These are phyloP conservation scores for Dermolepida albohirtum DNA, from an alignment of 2,888 invertebrate genomes.

Conservation along the genomic window DNA sequence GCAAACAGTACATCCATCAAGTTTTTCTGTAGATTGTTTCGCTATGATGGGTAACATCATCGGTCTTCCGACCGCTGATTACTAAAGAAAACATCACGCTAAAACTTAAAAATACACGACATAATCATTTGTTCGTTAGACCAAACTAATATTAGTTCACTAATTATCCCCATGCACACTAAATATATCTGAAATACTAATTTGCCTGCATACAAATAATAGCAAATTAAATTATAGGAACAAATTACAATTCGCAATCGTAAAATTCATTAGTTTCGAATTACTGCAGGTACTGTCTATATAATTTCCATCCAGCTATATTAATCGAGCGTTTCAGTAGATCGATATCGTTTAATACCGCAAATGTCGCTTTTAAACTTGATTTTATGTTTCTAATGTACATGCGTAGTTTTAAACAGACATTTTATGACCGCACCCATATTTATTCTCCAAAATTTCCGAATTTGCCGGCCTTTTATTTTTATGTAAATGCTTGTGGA, in stretches of 20 bases:
- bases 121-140: not conserved
- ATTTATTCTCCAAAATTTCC: too few relatives aligned
- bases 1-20: not conserved
- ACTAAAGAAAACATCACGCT: too few relatives aligned
- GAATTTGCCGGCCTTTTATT: too few relatives aligned
- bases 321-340: slow-evolving; percentile 20
- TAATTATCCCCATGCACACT: slow-evolving; percentile 2
- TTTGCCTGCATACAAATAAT: not conserved
- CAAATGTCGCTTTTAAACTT: slow-evolving; percentile 1
- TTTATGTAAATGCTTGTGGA: too few relatives aligned
- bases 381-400: not conserved
- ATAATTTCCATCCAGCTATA: slow-evolving; percentile 22
- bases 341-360: slow-evolving; percentile 16
- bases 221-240: slow-evolving; percentile 20
- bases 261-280: slow-evolving; percentile 28
- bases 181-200: slow-evolving; percentile 1
- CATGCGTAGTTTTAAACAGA: too few relatives aligned
- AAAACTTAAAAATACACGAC: too few relatives aligned
- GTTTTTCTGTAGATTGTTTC: slow-evolving; percentile 6
- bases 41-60: slow-evolving; percentile 1
- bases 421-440: too few relatives aligned
- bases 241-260: slow-evolving; percentile 25
- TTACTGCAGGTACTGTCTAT: not conserved
- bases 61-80: not conserved
- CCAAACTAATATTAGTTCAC: slow-evolving; percentile 15